These are phyloP conservation scores for Labia minor DNA, from an alignment of 2,888 invertebrate species.

Conservation along the genomic window DNA sequence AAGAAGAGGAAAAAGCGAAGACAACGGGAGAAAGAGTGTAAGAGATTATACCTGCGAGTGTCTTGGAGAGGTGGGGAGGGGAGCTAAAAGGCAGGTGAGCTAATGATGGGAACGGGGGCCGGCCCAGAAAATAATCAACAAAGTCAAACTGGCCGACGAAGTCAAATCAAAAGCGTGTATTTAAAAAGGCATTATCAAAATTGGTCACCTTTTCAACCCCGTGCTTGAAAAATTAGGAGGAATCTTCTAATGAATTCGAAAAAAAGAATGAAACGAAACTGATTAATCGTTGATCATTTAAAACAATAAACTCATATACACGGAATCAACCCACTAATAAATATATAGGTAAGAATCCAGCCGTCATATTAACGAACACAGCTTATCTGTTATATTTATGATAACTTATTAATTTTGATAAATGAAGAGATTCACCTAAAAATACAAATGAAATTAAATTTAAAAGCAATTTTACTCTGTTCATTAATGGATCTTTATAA, in stretches of 20 bases:
- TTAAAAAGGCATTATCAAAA: slow-evolving; percentile 13
- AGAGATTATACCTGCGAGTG: neutral
- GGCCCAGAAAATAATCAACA: neutral
- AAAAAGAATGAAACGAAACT: neutral
- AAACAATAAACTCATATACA: neutral
- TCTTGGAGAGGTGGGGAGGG: too few species aligned
- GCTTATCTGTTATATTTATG: too few species aligned
- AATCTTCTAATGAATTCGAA: neutral
- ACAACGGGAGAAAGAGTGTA: neutral
- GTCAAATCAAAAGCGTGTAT: neutral
- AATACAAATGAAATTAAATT: too few species aligned
- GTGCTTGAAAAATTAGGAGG: neutral
- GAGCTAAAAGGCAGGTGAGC: neutral
- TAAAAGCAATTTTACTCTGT: too few species aligned
- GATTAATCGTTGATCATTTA: neutral
- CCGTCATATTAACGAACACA: too few species aligned
- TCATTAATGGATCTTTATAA: too few species aligned
- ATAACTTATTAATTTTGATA: too few species aligned
- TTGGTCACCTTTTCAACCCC: slow-evolving; percentile 8
- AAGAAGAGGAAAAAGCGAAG: neutral
- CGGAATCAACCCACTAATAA: neutral
- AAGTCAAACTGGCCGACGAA: neutral
- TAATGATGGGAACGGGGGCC: slow-evolving; percentile 3
- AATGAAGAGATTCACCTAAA: too few species aligned
- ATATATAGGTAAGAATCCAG: neutral